phyloP scores from a whole-genome alignment of 1,140 invertebrate species.

The fruit fly (Drosophila melanogaster) region DNA sequence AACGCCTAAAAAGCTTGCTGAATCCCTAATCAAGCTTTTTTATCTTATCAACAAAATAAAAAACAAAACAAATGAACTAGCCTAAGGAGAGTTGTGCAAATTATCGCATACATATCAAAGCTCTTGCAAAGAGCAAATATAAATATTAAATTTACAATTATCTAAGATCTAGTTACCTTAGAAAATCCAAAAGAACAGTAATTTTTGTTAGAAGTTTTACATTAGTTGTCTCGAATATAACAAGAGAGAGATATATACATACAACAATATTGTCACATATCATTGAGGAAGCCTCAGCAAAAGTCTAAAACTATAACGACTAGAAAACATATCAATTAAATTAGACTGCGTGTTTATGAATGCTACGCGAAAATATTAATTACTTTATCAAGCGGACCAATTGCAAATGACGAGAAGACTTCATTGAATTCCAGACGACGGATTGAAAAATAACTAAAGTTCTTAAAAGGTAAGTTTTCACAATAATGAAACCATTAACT shows the following conservation, averaged over 20 bases:
- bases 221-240: conserved; percentile 19
- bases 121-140: conserved; percentile 71
- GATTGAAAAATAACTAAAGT: not conserved
- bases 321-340: conserved; percentile 11
- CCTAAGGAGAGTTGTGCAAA: conserved; percentile 52
- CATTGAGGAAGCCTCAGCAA: conserved; percentile 35
- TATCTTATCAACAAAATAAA: conserved; percentile 10
- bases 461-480: conserved; percentile 21
- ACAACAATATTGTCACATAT: conserved; percentile 36
- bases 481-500: not conserved
- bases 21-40: conserved; percentile 13
- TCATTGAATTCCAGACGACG: conserved; percentile 18
- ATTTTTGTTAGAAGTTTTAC: conserved; percentile 69
- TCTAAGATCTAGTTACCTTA: conserved; percentile 3
- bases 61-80: conserved; percentile 62
- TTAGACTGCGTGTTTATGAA: not conserved
- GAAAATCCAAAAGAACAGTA: conserved; percentile 3
- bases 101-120: conserved; percentile 78
- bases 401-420: conserved; percentile 25
- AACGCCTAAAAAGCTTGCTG: conserved; percentile 34
- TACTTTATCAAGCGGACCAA: conserved; percentile 45
- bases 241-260: conserved; percentile 9
- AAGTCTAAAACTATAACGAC: conserved; percentile 8
- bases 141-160: conserved; percentile 34
- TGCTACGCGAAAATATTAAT: conserved; percentile 15